Conservation (phyloP, 2,113 vertebrate genomes). For the Mola mola region DNA sequence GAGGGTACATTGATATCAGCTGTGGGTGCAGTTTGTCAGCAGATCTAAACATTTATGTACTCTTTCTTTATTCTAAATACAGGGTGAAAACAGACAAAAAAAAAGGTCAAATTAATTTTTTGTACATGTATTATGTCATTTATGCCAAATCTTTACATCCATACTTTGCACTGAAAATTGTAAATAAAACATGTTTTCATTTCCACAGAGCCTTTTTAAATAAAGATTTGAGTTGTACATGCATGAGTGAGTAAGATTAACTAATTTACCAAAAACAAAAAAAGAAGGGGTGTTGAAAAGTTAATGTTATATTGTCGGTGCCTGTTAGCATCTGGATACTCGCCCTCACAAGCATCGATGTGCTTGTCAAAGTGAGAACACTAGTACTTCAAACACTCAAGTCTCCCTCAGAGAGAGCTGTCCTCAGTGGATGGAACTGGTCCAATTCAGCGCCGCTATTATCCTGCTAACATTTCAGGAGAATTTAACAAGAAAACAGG, state of each 20-base stretch:
- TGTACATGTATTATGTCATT: constrained; percentile 20
- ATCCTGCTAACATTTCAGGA: constrained; percentile 14
- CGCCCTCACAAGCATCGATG: constrained; percentile 22
- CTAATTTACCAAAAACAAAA: constrained; percentile 3
- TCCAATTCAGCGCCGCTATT: constrained; percentile 18
- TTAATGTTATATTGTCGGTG: constrained; percentile 10
- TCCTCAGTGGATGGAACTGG: constrained; percentile 24
- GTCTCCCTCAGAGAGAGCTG: constrained; percentile 6
- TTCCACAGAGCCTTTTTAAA: constrained; percentile 26
- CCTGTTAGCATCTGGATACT: constrained; percentile 3
- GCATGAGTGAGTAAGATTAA: constrained; percentile 17
- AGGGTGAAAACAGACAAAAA: constrained; percentile 6
- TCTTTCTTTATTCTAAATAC: constrained; percentile 3
- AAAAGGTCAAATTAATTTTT: not conserved
- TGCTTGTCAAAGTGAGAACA: constrained; percentile 32
- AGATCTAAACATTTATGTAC: not conserved
- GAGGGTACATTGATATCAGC: constrained; percentile 10
- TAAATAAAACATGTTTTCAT: constrained; percentile 30
- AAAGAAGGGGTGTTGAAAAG: too few relatives aligned
- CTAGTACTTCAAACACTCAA: too few relatives aligned
- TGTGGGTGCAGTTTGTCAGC: constrained; percentile 85
- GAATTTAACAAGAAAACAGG: constrained; percentile 3
- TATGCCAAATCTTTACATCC: constrained; percentile 6
- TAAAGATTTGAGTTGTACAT: constrained; percentile 23
- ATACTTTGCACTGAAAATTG: constrained; percentile 17